Conservation (phyloP, 2,797 vertebrate species). For the Peromyscus melanophrys region DNA sequence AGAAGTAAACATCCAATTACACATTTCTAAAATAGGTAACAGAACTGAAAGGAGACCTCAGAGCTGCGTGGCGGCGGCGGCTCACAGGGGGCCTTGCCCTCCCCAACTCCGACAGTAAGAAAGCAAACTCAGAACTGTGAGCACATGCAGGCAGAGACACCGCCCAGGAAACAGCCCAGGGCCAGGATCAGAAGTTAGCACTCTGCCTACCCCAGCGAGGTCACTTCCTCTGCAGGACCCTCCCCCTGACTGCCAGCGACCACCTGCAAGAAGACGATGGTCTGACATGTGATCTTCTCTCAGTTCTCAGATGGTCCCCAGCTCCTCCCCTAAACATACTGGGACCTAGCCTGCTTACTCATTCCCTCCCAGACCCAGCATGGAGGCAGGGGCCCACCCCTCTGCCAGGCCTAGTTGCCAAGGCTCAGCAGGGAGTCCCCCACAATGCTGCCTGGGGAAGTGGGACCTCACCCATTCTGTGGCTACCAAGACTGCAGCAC, state of each 20-base stretch:
- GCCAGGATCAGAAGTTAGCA: neutral
- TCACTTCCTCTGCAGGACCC: conserved; percentile 59
- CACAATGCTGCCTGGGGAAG: neutral
- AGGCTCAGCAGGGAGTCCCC: neutral
- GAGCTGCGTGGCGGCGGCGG: neutral
- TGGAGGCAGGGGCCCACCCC: neutral
- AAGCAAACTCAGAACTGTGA: neutral
- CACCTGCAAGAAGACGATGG: neutral
- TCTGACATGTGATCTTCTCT: too few species aligned
- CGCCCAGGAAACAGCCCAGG: conserved; percentile 69
- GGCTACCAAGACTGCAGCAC: neutral
- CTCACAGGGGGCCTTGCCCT: neutral
- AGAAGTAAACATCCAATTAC: neutral
- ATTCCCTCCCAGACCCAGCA: neutral
- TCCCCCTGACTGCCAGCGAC: neutral
- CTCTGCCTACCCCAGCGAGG: neutral
- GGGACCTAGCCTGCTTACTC: neutral
- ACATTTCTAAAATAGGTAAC: neutral
- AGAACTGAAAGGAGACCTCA: neutral
- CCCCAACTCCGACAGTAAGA: neutral
- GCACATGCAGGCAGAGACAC: neutral
- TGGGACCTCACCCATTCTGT: too few species aligned
- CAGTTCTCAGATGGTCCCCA: neutral
- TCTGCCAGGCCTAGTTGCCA: neutral
- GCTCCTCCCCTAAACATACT: neutral